Conservation (phyloP, 64 coral and sea anemone species). For the Platygyra sinensis region DNA sequence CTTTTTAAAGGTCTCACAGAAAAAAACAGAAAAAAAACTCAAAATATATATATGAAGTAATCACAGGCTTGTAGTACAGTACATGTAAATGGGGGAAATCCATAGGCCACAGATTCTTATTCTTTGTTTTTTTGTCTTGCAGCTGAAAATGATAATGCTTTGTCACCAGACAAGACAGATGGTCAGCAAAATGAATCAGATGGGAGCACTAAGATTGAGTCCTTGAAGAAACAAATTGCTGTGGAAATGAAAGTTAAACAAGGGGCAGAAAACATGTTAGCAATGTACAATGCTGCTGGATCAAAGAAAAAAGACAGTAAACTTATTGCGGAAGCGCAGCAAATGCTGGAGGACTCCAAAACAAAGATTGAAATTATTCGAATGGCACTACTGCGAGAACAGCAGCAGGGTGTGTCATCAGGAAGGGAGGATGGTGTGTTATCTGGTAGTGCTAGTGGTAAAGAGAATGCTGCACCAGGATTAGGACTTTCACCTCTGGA, state of each 20-base stretch:
- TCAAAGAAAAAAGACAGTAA: slow-evolving; percentile 88
- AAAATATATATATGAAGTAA: no score
- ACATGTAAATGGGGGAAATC: no score
- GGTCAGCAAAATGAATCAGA: slow-evolving; percentile 38
- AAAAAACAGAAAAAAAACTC: no score
- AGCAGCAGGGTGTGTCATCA: slow-evolving; percentile 59
- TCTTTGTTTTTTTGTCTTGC: background rate
- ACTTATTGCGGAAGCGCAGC: slow-evolving; percentile 90
- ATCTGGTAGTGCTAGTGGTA: slow-evolving; percentile 24
- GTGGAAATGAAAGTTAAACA: slow-evolving; percentile 97
- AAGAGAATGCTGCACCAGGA: slow-evolving; percentile 76
- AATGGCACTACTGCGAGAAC: slow-evolving; percentile 92
- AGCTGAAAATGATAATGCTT: slow-evolving; percentile 72
- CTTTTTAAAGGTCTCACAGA: no score
- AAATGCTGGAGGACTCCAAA: slow-evolving; percentile 98
- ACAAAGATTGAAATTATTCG: slow-evolving; percentile 96
- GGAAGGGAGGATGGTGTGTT: slow-evolving; percentile 60
- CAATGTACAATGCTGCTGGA: slow-evolving; percentile 76
- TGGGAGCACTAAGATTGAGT: slow-evolving; percentile 63
- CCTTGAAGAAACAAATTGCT: slow-evolving; percentile 90
- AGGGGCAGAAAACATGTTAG: slow-evolving; percentile 97
- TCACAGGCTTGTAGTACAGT: no score
- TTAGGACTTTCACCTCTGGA: slow-evolving; percentile 67
- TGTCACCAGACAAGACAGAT: slow-evolving; percentile 63
- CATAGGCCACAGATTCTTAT: background rate